Conservation (phyloP, 1,140 invertebrate genomes). For the Diploscapter pachys region DNA sequence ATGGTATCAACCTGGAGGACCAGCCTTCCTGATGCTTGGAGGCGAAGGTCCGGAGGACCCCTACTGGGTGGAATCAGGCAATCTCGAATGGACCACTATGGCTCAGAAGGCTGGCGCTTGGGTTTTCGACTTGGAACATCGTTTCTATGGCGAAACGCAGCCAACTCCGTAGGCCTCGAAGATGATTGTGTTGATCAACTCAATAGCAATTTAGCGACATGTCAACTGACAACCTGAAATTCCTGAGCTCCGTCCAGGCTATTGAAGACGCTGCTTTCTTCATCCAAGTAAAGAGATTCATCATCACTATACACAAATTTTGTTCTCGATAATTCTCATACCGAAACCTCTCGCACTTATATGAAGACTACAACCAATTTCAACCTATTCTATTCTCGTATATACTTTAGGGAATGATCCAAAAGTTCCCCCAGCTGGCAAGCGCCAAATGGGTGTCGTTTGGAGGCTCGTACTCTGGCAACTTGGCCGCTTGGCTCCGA, state of each 20-base stretch:
- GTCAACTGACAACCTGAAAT: constrained; percentile 33
- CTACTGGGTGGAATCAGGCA: constrained; percentile 21
- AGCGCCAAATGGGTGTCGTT: constrained; percentile 40
- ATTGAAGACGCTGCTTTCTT: constrained; percentile 36
- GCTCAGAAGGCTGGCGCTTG: constrained; percentile 30
- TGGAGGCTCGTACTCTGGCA: constrained; percentile 41
- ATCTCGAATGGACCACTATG: constrained; percentile 24
- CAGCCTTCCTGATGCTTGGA: constrained; percentile 38
- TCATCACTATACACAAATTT: background rate
- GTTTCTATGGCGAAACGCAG: constrained; percentile 34
- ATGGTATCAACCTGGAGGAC: constrained; percentile 34
- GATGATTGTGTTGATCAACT: background rate
- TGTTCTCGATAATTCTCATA: too few relatives aligned
- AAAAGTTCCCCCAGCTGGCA: constrained; percentile 2
- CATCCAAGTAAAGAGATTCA: constrained; percentile 17
- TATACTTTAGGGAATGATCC: constrained; percentile 3
- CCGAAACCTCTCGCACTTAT: too few relatives aligned
- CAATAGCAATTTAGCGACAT: constrained; percentile 27
- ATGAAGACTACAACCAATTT: too few relatives aligned
- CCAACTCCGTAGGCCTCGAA: constrained; percentile 19
- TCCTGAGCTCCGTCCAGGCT: constrained; percentile 30
- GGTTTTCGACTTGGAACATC: constrained; percentile 33
- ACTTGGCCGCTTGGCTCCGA: constrained; percentile 41
- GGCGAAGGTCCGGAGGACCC: constrained; percentile 33
- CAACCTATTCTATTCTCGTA: too few relatives aligned